Evolutionary conservation across 2,797 vertebrate genomes (phyloP), one percentile per base, ranked within the genome.

Genomic region (Clarias fuscus): DNA sequence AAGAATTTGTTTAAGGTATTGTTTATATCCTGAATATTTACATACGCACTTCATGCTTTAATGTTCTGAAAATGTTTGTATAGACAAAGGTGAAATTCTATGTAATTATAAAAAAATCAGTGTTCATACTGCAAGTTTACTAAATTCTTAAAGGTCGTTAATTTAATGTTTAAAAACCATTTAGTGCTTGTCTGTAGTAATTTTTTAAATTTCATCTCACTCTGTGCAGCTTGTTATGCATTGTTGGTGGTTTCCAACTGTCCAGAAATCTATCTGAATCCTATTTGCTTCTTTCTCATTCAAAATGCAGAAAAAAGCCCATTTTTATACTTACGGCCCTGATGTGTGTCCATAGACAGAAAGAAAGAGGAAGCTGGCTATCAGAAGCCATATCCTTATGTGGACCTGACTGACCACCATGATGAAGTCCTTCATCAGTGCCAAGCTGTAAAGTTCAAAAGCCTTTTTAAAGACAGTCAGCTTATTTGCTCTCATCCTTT

Each of bases 241-340:
- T 77, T 18, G 27, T 58, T 3, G 17, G 1, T 58, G 1, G 18
- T 24, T 71, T 37, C 40, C 20, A 72, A 13, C 4, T 53, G 22
- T n/a, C 11, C 17, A 37, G 30, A 56, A 22, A 61, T 5, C 4
- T 6, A 77, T 7, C n/a, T 14, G 8, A 1, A 14, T 43, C 40
- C 24, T 24, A 24, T 10, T 13, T 72, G 40, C 20, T 48, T 72
- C 48, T 24, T 24, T 27, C 40, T 13, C 24, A 72, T 76, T 27
- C 18, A 77, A 33, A 77, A 61, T 61, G 7, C 30, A 64, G n/a
- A 40, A 62, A n/a, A n/a, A 76, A 30, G 10, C 0, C 1, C 3
- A 20, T 58, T 56, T 56, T 76, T 8, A 78, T 59, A 89, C 89
- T 84, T 85, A 89, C 87, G 85, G 87, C 0, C 68, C 83, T 62